These are phyloP conservation scores for Melolontha melolontha DNA, from an alignment of 2,888 invertebrate species.

Conservation along the genomic window DNA sequence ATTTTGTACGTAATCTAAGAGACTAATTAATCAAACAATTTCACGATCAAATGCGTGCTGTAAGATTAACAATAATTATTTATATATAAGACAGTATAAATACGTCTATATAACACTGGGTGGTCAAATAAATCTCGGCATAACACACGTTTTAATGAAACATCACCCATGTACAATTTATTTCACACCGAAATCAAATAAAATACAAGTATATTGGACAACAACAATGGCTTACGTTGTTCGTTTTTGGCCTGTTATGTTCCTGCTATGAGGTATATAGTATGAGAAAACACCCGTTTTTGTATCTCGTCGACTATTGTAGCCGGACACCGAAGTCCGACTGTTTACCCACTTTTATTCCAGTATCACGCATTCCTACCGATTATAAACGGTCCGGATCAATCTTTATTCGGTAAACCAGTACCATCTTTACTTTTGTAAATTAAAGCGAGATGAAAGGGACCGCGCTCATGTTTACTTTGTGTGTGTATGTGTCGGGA, in stretches of 20 bases:
- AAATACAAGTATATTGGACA: conserved; percentile 47
- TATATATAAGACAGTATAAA: too few relatives aligned
- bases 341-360: conserved; percentile 48
- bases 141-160: conserved; percentile 35
- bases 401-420: conserved; percentile 40
- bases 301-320: conserved; percentile 45
- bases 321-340: conserved; percentile 43
- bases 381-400: conserved; percentile 48
- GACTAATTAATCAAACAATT: too few relatives aligned
- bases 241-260: conserved; percentile 41
- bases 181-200: conserved; percentile 47
- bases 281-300: conserved; percentile 44
- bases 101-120: conserved; percentile 23
- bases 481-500: conserved; percentile 14
- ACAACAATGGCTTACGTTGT: conserved; percentile 46
- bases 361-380: conserved; percentile 43
- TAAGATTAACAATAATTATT: too few relatives aligned
- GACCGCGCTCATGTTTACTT: conserved; percentile 40
- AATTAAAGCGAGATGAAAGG: conserved; percentile 41
- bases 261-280: conserved; percentile 37
- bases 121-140: conserved; percentile 40
- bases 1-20: too few relatives aligned
- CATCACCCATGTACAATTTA: conserved; percentile 39
- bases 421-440: conserved; percentile 41
- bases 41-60: too few relatives aligned